Percentiles rank a stretch among this genome's conserved stretches.
phyloP scores from a whole-genome alignment of 2,888 invertebrate species.

The Biston stratarius region DNA sequence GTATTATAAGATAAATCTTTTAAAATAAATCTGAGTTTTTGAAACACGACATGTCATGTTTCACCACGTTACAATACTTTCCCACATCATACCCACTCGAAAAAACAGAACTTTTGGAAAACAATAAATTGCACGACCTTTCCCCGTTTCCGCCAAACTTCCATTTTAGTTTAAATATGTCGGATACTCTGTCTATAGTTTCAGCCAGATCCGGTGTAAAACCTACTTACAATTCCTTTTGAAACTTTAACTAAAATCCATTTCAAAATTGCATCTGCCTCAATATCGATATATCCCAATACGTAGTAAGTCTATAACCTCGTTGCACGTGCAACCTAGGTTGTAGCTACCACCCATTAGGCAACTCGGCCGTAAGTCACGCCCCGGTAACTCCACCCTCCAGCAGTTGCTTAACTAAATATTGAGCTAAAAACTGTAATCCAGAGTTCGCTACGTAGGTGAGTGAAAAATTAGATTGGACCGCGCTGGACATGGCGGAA shows the following conservation, averaged over 20 bases:
- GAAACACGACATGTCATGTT: no score
- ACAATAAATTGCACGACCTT: no score
- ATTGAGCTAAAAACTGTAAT: constrained; percentile 51
- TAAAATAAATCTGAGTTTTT: no score
- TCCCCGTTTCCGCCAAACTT: no score
- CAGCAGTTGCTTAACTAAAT: constrained; percentile 49
- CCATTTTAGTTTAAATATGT: no score
- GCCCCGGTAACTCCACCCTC: background rate
- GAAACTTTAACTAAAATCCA: background rate
- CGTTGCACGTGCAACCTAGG: background rate
- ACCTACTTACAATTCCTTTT: no score
- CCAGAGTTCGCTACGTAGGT: constrained; percentile 46
- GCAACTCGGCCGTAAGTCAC: constrained; percentile 12
- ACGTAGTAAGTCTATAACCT: background rate
- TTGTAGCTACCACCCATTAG: constrained; percentile 6
- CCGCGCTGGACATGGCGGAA: constrained; percentile 51
- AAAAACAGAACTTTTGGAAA: no score
- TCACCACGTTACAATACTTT: no score
- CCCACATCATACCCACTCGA: no score
- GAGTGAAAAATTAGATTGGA: constrained; percentile 65
- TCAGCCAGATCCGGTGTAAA: no score
- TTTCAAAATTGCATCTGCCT: background rate
- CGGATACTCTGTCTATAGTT: no score
- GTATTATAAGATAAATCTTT: no score
- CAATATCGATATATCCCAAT: background rate